Evolutionary conservation across 2,113 vertebrate species (phyloP), one percentile per base, ranked within the genome.

Genomic region (Leucoraja erinaceus): DNA sequence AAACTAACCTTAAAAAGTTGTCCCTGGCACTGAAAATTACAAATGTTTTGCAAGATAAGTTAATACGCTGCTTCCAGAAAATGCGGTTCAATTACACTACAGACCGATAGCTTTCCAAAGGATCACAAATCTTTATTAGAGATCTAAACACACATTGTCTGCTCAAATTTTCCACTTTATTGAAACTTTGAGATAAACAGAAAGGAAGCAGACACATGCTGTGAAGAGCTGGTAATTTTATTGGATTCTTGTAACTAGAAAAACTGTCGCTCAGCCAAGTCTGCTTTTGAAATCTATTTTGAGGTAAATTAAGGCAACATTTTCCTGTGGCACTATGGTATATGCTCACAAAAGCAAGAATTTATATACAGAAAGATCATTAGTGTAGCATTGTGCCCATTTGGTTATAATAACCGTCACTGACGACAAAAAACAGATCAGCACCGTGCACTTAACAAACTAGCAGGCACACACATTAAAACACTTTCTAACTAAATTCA

Each of bases 371-470:
- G 95, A 96, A 96, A 96, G 97, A 97, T 98, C 98, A 99, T 98
- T 98, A 99, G 97, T 96, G 96, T 96, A 96, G 97, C 97, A 97
- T 98, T 97, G 97, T 94, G 95, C 97, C 98, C 98, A 98, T 98
- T 98, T 98, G 97, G 97, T 97, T 97, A 97, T 97, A 97, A 97
- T 98, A 98, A 98, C 97, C 97, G 95, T 98, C 97, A 98, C 96
- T 95, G 95, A 95, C 96, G 97, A 98, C 97, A 98, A 97, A 98
- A 98, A 98, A 96, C 98, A 99, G 97, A 98, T 96, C 97, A 95
- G 96, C 95, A 97, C 96, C 94, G 93, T 79, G 94, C 94, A 96
- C 96, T 96, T 96, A 98, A 91, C 90, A 72, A 96, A 97, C 97
- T 97, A 96, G 96, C 96, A 97, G 97, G 96, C 97, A 94, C 96